Evolutionary conservation across 1,140 invertebrate species (phyloP).

Genomic region (Bursaphelenchus mucronatus): DNA sequence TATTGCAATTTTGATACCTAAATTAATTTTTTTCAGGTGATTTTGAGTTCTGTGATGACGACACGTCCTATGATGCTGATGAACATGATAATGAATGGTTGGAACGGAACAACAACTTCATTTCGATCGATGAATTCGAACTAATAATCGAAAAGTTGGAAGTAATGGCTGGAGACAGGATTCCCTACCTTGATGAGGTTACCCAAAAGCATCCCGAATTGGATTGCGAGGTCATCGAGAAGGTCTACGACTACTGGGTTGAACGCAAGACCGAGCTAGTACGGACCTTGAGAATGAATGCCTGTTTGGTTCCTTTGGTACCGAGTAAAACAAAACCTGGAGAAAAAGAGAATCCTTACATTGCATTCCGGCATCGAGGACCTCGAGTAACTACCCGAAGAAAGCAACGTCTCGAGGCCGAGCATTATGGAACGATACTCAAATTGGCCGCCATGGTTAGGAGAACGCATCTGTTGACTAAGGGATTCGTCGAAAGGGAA

Average conservation of each 20-base stretch:
- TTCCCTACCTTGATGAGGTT: slow-evolving; percentile 5
- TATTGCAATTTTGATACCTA: background rate
- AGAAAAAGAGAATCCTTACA: slow-evolving; percentile 35
- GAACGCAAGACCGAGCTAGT: slow-evolving; percentile 19
- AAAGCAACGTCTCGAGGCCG: slow-evolving; percentile 40
- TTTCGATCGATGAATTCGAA: slow-evolving; percentile 39
- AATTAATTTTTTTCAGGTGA: background rate
- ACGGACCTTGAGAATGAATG: background rate
- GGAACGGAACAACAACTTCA: slow-evolving; percentile 15
- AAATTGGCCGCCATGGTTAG: slow-evolving; percentile 9
- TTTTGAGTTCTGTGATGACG: slow-evolving; percentile 18
- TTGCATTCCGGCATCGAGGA: slow-evolving; percentile 37
- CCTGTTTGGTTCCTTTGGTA: slow-evolving; percentile 7
- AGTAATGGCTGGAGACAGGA: slow-evolving; percentile 8
- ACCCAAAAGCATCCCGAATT: slow-evolving; percentile 24
- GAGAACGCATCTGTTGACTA: slow-evolving; percentile 11
- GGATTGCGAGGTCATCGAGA: slow-evolving; percentile 29
- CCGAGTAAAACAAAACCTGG: slow-evolving; percentile 6
- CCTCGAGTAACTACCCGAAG: slow-evolving; percentile 49
- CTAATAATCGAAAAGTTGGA: slow-evolving; percentile 48
- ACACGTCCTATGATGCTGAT: slow-evolving; percentile 37
- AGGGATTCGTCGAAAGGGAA: slow-evolving; percentile 9
- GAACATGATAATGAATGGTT: slow-evolving; percentile 44
- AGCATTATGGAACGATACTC: slow-evolving; percentile 17
- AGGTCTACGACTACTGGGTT: slow-evolving; percentile 44